A percentile compares a stretch with the other conserved stretches of the same genome.
phyloP scores from a whole-genome alignment of 2,888 invertebrate species.

The Chironomus tentans region DNA sequence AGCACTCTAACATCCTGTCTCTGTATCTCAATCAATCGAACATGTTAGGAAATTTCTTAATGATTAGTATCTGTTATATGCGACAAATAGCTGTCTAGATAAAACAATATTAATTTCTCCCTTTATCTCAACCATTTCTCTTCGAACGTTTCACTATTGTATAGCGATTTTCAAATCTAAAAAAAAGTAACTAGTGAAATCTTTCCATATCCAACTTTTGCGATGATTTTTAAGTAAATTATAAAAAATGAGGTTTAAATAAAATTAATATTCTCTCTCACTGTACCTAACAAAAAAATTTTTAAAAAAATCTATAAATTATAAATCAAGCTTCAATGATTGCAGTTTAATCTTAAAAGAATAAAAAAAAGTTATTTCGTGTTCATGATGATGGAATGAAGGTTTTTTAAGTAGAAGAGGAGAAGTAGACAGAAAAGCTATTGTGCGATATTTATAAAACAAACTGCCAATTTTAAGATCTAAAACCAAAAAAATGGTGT shows the following conservation, averaged over 20 bases:
- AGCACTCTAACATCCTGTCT: too few species aligned
- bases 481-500: too few species aligned
- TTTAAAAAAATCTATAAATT: not conserved
- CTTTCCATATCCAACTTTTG: conserved; percentile 10
- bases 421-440: too few species aligned
- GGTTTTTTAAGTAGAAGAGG: too few species aligned
- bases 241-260: not conserved
- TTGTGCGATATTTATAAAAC: too few species aligned
- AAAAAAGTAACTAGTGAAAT: not conserved
- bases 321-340: conserved; percentile 18
- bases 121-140: not conserved
- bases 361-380: conserved; percentile 1
- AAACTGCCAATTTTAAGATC: too few species aligned
- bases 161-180: not conserved
- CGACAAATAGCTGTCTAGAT: too few species aligned
- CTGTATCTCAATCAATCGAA: too few species aligned
- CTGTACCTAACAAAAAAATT: conserved; percentile 13
- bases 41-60: too few species aligned
- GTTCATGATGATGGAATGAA: conserved; percentile 3
- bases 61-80: too few species aligned
- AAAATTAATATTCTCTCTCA: not conserved
- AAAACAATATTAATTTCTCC: too few species aligned
- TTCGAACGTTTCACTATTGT: not conserved
- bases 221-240: not conserved
- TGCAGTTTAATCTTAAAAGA: not conserved